Evolutionary conservation across 2,113 vertebrate genomes (phyloP), one percentile per base, ranked within the genome.

Genomic region (Oxyruncus cristatus): DNA sequence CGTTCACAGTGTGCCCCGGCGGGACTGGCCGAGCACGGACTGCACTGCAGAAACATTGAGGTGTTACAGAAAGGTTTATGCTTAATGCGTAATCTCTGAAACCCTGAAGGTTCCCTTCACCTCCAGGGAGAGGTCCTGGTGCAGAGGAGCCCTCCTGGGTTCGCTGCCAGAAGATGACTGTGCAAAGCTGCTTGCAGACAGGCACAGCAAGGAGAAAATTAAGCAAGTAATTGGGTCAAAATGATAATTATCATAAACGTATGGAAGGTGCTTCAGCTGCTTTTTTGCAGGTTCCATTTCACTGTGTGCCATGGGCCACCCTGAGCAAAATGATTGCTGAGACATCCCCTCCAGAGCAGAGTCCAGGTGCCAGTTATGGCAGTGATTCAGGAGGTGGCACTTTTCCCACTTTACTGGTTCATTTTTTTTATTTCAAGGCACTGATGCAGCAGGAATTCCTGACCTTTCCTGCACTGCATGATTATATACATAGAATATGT

Each of bases 1-100:
- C 55, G 3, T 28, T 52, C 63, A 3, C 9, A 0, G 42, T 30
- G 26, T 28, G 50, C 26, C 32, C 67, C 4, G 58, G 33, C 46
- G 5, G 37, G 46, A 2, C 72, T 2, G 86, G 55, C 59, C 80
- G 2, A 8, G 42, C 52, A 0, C 49, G 47, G 13, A 1, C 71
- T 26, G 44, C 0, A 2, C 65, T 18, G 0, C 62, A 0, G 10
- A 1, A 24, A 12, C 4, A 19, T 1, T 1, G 21, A 27, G 53
- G 44, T 24, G 46, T 17, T 35, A 4, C 12, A 37, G 67, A 12
- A 22, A 33, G 52, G 33, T 27, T 65, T 33, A 0, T 26, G 35
- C 21, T 37, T 22, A 11, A 12, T 12, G 14, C 27, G 4, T 5
- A 0, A 11, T 17, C 26, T 49, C 7, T 49, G 14, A 53, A 66